Evolutionary conservation across 1,140 invertebrate species (phyloP), one percentile per base, ranked within the genome.

Genomic region (Drosophila pallidifrons): DNA sequence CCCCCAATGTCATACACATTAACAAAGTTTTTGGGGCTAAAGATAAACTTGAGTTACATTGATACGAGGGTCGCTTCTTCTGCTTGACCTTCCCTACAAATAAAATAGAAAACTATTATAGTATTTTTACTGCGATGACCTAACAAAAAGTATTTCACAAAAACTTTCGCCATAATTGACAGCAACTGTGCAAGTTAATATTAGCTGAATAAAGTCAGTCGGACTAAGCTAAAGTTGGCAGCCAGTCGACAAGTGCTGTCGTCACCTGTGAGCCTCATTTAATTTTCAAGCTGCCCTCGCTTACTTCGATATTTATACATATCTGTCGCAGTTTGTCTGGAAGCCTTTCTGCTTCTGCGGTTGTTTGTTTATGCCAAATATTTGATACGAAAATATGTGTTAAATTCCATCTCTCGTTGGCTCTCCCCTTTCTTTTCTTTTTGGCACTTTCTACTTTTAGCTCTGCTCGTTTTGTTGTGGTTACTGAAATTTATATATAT

Each of bases 321-420:
- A 41, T 51, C 11, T 49, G 13, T 57, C 28, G 47, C 41, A 57
- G 32, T 41, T 60, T 61, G 38, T 51, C 11, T 59, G 57, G 47
- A 32, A 68, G 64, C 35, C 59, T 54, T 70, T 16, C 45, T 63
- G 69, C 38, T 58, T 57, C 46, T 52, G 71, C 60, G 54, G 68
- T 73, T 77, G 69, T 70, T 82, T 88, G 83, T 45, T 80, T 68
- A 49, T 68, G 61, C 65, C 71, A 83, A 88, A 88, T 88, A 88
- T 89, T 88, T 76, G 80, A 76, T 85, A 72, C 74, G 43, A 69
- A 82, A 88, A 83, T 88, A 83, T 88, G 81, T 83, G 81, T 71
- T 77, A 82, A 82, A 82, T 82, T 82, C 68, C 61, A 65, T 58
- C 67, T 55, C 35, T 64, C 30, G 28, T 52, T 54, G 20, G 3